Evolutionary conservation across 2,113 vertebrate genomes (phyloP), one percentile per base, ranked within the genome.

Genomic region (Takifugu bimaculatus): DNA sequence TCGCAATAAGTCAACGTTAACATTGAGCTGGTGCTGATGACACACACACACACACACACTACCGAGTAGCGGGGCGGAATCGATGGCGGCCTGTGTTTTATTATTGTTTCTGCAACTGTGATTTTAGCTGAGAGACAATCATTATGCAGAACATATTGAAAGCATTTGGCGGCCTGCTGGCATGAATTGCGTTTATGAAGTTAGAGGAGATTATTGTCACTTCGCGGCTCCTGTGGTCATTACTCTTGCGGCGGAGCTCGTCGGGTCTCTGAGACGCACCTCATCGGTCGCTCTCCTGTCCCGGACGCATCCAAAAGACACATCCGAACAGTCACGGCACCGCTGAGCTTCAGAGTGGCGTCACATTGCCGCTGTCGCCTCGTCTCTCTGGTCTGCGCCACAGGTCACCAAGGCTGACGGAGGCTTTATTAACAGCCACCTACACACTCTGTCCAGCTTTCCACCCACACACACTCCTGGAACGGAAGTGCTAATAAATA

Each of bases 1-100:
- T 70, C 59, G 85, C 76, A 87, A 89, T 89, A 89, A 89, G 88
- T 90, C 88, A 88, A 84, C 54, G 86, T 87, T 85, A 79, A 82
- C 75, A 62, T 70, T 52, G 29, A 42, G 82, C 74, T 49, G 47
- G 54, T 25, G 75, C 65, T 81, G 9, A 80, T 65, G 50, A 62
- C 50, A 42, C 49, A 64, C 35, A 50, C n/a, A 63, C 60, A 26
- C 35, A 32, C 42, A 63, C 60, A 32, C 29, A 32, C 39, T 1
- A 20, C 26, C 10, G 50, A 57, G 62, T 12, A 15, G 58, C 52
- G 25, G 4, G 51, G 63, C 45, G 72, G 68, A 80, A 85, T 88
- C 86, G 51, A 80, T 80, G 79, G 15, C 28, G 63, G 55, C 61
- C 13, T 70, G 12, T 72, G 65, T 81, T 82, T 88, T 84, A 82